These are phyloP conservation scores for Anisognathus igniventris DNA, from an alignment of 2,797 vertebrate species.

Conservation along the genomic window DNA sequence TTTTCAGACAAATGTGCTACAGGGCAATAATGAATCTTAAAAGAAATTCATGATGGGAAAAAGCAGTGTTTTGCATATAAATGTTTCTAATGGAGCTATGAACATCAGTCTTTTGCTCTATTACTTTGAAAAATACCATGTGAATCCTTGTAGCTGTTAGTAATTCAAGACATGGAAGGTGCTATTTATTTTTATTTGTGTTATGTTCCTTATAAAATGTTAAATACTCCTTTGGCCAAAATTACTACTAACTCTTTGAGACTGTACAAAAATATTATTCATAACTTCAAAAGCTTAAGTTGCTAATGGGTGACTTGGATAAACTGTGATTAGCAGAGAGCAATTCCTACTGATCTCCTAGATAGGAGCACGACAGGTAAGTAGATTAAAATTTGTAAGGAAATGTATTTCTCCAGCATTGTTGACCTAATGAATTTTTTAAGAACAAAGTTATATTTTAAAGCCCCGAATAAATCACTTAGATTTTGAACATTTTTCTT, in stretches of 20 bases:
- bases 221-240: not conserved
- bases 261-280: not conserved
- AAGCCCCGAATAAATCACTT: not conserved
- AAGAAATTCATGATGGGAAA: slow-evolving; percentile 38
- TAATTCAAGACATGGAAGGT: not conserved
- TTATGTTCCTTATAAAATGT: not conserved
- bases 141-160: slow-evolving; percentile 11
- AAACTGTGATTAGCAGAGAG: not conserved
- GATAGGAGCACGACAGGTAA: not conserved
- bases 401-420: not conserved
- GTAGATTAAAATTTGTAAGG: not conserved
- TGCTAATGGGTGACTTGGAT: not conserved
- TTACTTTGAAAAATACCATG: slow-evolving; percentile 5
- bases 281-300: not conserved
- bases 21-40: slow-evolving; percentile 30
- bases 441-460: not conserved
- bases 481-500: not conserved
- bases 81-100: slow-evolving; percentile 26
- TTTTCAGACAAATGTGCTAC: slow-evolving; percentile 13
- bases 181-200: slow-evolving; percentile 19
- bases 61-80: slow-evolving; percentile 34
- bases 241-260: not conserved
- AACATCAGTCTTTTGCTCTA: not conserved
- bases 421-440: not conserved
- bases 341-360: not conserved